Evolutionary conservation across 92 coral and sea anemone genomes (phyloP).

Genomic region (Hydrozoanthus gracilis): DNA sequence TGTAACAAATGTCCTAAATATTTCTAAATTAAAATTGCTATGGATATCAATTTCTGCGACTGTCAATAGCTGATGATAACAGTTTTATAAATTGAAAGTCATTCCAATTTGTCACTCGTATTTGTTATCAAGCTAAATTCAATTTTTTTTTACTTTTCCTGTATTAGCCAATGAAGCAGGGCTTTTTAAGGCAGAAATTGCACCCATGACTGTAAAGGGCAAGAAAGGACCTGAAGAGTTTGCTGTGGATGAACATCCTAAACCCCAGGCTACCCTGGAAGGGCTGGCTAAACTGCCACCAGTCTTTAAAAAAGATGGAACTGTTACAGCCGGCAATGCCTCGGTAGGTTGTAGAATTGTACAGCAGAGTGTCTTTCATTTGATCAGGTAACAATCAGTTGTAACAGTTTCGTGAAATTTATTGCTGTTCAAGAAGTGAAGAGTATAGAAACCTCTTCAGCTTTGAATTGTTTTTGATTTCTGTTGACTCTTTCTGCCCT

Average conservation of each 20-base stretch:
- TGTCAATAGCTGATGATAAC: no score
- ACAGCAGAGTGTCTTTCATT: not conserved
- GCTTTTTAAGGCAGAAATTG: constrained; percentile 87
- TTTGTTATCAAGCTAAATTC: no score
- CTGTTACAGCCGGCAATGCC: constrained; percentile 97
- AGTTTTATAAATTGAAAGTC: not conserved
- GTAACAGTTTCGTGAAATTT: not conserved
- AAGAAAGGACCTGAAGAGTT: constrained; percentile 94
- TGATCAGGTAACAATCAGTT: no score
- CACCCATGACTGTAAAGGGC: constrained; percentile 86
- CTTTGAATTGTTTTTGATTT: no score
- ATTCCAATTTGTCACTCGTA: not conserved
- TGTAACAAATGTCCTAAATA: no score
- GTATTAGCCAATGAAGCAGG: constrained; percentile 86
- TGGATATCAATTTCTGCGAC: no score
- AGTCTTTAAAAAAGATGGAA: constrained; percentile 95
- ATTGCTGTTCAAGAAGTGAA: not conserved
- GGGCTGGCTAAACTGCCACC: constrained; percentile 85
- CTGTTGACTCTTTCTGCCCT: no score
- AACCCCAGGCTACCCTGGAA: constrained; percentile 78
- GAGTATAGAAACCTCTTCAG: no score
- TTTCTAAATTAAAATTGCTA: no score
- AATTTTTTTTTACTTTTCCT: not conserved
- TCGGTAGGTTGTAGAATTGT: constrained; percentile 63
- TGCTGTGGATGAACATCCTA: constrained; percentile 93